A percentile compares a stretch with the other conserved stretches of the same genome.
Evolutionary conservation across 2,113 vertebrate species (phyloP).

Genomic region (Triplophysa tibetana): DNA sequence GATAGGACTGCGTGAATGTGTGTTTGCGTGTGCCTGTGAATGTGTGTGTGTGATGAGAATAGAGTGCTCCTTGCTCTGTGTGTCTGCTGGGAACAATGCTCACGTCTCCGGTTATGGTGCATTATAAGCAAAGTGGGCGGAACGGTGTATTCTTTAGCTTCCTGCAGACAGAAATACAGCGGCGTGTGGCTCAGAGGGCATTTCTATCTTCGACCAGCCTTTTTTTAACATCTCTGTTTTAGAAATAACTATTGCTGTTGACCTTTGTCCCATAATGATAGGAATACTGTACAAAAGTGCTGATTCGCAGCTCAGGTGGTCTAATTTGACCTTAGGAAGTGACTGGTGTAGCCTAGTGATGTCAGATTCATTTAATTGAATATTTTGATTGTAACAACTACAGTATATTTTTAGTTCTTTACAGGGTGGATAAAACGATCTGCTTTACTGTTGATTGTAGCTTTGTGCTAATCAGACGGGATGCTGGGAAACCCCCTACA

Average conservation of each 20-base stretch:
- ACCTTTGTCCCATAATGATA: neutral
- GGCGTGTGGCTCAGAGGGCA: conserved; percentile 37
- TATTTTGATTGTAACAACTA: too few species aligned
- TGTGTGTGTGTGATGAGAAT: conserved; percentile 37
- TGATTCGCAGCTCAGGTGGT: too few species aligned
- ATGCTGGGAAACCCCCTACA: too few species aligned
- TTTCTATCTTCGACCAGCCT: conserved; percentile 10
- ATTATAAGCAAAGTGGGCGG: conserved; percentile 42
- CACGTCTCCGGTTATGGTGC: conserved; percentile 36
- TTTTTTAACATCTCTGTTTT: conserved; percentile 10
- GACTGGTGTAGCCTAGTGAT: too few species aligned
- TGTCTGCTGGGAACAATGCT: conserved; percentile 53
- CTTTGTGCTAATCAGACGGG: too few species aligned
- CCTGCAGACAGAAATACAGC: conserved; percentile 52
- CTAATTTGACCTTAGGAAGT: too few species aligned
- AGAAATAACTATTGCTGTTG: conserved; percentile 4
- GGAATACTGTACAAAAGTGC: too few species aligned
- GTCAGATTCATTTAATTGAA: too few species aligned
- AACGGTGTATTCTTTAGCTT: conserved; percentile 46
- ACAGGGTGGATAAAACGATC: too few species aligned
- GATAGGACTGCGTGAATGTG: conserved; percentile 32
- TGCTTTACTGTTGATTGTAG: too few species aligned
- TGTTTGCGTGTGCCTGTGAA: conserved; percentile 7
- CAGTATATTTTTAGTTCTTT: too few species aligned
- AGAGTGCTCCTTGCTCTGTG: conserved; percentile 25